Evolutionary conservation across 2,888 invertebrate genomes (phyloP).

Genomic region (Phyllotreta striolata): DNA sequence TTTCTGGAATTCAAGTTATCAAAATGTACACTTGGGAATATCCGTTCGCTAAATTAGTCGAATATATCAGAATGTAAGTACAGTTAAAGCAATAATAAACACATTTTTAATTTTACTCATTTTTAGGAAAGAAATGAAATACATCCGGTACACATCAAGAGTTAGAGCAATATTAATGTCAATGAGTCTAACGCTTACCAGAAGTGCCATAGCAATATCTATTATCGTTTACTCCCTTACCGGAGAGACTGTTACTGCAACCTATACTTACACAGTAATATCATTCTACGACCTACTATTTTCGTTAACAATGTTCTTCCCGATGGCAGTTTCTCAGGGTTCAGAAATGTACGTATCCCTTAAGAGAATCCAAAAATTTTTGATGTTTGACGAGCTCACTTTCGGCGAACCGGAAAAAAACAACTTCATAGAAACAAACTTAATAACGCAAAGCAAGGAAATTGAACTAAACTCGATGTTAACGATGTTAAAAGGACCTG

Average conservation of each 20-base stretch:
- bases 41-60: constrained; percentile 82
- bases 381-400: constrained; percentile 53
- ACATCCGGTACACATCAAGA: constrained; percentile 70
- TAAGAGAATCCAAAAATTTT: constrained; percentile 65
- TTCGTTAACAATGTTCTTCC: constrained; percentile 71
- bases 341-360: constrained; percentile 66
- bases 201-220: constrained; percentile 83
- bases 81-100: too few species aligned
- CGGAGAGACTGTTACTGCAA: constrained; percentile 65
- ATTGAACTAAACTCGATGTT: too few species aligned
- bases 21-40: constrained; percentile 97
- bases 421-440: too few species aligned
- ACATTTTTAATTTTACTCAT: background rate
- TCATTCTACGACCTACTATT: constrained; percentile 76
- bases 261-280: constrained; percentile 76
- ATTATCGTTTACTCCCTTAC: constrained; percentile 77
- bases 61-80: constrained; percentile 65
- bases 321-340: constrained; percentile 69
- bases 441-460: background rate
- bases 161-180: constrained; percentile 71
- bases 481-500: constrained; percentile 2
- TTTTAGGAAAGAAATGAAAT: constrained; percentile 72
- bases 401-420: background rate
- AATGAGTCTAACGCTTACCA: constrained; percentile 77
- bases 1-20: constrained; percentile 88